These are phyloP conservation scores for Aporrectodea caliginosa DNA, from an alignment of 1,140 invertebrate genomes.

Conservation along the genomic window DNA sequence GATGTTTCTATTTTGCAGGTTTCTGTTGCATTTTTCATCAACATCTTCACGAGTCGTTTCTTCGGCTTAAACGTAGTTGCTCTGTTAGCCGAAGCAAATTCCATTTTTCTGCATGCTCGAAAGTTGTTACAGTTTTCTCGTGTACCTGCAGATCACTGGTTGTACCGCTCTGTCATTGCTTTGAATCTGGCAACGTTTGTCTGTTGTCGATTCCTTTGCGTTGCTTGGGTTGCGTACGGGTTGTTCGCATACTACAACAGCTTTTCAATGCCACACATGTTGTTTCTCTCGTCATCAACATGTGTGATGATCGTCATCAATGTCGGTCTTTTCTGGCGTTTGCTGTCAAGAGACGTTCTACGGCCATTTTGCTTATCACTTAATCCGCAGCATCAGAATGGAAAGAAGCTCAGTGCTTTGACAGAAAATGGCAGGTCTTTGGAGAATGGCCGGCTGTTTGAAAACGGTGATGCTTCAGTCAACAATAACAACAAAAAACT, in stretches of 20 bases:
- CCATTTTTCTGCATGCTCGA: neutral
- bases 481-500: neutral
- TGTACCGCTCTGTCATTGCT: neutral
- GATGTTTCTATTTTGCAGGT: neutral
- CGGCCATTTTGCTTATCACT: neutral
- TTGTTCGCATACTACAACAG: neutral
- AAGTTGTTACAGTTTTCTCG: neutral
- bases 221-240: neutral
- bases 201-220: neutral
- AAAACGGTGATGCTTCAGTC: too few species aligned
- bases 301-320: neutral
- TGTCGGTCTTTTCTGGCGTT: neutral
- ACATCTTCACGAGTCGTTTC: neutral
- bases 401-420: neutral
- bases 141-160: neutral
- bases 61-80: neutral
- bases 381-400: neutral
- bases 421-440: neutral
- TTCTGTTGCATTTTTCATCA: neutral
- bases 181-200: neutral
- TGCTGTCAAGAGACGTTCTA: neutral
- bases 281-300: neutral
- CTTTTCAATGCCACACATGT: neutral
- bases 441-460: too few species aligned
- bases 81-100: neutral